Percentiles rank a stretch among this genome's conserved stretches.
phyloP scores from a whole-genome alignment of 2,113 vertebrate genomes.

The Syngnathus floridae region DNA sequence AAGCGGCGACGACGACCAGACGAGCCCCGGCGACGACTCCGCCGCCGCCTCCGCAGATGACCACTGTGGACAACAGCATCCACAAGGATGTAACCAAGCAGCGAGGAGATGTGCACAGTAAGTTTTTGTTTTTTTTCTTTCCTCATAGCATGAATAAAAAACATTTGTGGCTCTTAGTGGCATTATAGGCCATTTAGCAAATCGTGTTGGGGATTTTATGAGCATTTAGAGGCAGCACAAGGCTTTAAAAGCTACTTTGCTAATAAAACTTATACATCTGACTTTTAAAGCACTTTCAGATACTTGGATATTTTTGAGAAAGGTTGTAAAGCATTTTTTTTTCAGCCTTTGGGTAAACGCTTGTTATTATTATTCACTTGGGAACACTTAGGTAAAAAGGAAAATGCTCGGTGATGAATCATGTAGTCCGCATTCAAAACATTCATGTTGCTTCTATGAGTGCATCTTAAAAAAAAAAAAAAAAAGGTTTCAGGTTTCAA shows the following conservation, averaged over 20 bases:
- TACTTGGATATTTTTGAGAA: background rate
- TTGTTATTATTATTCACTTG: background rate
- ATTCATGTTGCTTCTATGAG: too few relatives aligned
- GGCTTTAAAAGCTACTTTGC: background rate
- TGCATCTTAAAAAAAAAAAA: too few relatives aligned
- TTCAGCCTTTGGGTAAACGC: background rate
- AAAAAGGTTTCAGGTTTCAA: too few relatives aligned
- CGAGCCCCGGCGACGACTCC: conserved; percentile 20
- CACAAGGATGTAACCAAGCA: conserved; percentile 83
- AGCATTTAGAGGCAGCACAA: background rate
- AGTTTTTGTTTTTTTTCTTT: conserved; percentile 47
- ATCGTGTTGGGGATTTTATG: background rate
- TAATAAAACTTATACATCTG: background rate
- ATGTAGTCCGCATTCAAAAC: conserved; percentile 12
- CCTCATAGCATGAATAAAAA: background rate
- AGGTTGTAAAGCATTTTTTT: background rate
- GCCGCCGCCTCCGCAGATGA: conserved; percentile 24
- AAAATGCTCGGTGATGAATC: background rate
- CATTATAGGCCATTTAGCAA: background rate
- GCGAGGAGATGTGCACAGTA: conserved; percentile 95
- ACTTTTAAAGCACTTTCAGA: conserved; percentile 3
- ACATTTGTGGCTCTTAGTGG: background rate
- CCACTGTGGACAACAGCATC: conserved; percentile 82
- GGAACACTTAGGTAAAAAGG: background rate
- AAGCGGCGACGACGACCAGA: conserved; percentile 36